Evolutionary conservation across 2,888 invertebrate genomes (phyloP).

Genomic region (Plusia festucae): DNA sequence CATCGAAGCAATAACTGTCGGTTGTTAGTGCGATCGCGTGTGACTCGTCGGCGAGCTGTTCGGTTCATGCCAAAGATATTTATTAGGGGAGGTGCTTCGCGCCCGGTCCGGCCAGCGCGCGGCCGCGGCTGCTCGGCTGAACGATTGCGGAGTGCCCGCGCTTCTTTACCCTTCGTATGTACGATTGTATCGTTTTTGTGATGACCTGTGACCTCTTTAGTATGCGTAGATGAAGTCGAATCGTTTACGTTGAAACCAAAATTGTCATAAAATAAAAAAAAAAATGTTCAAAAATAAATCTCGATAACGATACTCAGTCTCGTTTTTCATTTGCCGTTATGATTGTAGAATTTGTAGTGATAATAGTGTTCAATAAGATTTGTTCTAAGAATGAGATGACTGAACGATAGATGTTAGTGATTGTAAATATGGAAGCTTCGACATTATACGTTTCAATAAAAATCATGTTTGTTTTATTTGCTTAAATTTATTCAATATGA

Average conservation of each 20-base stretch:
- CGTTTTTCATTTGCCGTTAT: conserved; percentile 86
- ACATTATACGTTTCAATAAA: conserved; percentile 88
- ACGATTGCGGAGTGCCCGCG: conserved; percentile 65
- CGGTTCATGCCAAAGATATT: conserved; percentile 89
- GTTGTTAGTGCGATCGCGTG: conserved; percentile 78
- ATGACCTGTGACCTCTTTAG: conserved; percentile 77
- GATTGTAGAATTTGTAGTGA: conserved; percentile 86
- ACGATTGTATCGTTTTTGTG: conserved; percentile 74
- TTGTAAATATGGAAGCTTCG: conserved; percentile 88
- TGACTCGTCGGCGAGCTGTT: conserved; percentile 82
- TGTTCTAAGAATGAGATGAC: conserved; percentile 86
- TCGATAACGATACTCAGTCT: conserved; percentile 86
- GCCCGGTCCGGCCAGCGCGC: conserved; percentile 60
- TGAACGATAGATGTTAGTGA: conserved; percentile 87
- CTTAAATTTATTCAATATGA: conserved; percentile 36
- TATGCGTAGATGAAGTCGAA: conserved; percentile 78
- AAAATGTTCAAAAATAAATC: conserved; percentile 79
- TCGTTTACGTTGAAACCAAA: conserved; percentile 78
- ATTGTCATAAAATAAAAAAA: conserved; percentile 75
- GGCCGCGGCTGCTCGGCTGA: conserved; percentile 63
- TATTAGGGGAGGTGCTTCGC: conserved; percentile 82
- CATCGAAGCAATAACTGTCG: conserved; percentile 76
- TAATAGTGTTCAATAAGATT: conserved; percentile 87
- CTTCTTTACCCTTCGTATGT: conserved; percentile 67
- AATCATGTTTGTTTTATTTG: conserved; percentile 75